phyloP scores from a whole-genome alignment of 2,888 invertebrate genomes.

The Leptopterna dolabrata region DNA sequence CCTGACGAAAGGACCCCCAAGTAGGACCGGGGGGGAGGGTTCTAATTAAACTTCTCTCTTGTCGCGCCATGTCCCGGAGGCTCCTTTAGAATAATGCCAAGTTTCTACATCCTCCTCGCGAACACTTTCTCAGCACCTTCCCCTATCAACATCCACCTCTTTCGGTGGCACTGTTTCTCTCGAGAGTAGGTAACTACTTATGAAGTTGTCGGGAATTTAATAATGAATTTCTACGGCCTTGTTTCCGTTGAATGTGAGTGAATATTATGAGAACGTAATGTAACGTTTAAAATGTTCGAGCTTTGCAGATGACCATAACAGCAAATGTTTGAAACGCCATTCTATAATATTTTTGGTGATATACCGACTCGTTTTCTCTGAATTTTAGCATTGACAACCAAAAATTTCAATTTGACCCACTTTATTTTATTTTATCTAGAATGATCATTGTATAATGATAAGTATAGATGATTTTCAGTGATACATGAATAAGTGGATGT shows the following conservation, averaged over 20 bases:
- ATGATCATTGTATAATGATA: no score
- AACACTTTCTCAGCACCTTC: neutral
- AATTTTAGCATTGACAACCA: no score
- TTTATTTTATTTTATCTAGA: no score
- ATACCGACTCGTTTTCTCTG: no score
- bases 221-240: neutral
- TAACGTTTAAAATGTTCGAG: no score
- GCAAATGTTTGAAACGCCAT: no score
- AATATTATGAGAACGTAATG: no score
- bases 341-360: no score
- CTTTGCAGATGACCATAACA: no score
- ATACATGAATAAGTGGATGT: no score
- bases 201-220: neutral
- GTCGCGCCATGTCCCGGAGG: neutral
- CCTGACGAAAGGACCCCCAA: constrained; percentile 14
- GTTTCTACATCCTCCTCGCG: neutral
- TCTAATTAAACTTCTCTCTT: constrained; percentile 40
- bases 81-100: neutral
- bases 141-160: neutral
- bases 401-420: no score
- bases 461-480: no score
- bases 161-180: neutral
- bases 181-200: neutral
- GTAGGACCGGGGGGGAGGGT: neutral
- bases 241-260: neutral